A percentile compares a stretch with the other conserved stretches of the same genome.
Conservation (phyloP, 2,113 vertebrate genomes). For the Phalacrocorax aristotelis region DNA sequence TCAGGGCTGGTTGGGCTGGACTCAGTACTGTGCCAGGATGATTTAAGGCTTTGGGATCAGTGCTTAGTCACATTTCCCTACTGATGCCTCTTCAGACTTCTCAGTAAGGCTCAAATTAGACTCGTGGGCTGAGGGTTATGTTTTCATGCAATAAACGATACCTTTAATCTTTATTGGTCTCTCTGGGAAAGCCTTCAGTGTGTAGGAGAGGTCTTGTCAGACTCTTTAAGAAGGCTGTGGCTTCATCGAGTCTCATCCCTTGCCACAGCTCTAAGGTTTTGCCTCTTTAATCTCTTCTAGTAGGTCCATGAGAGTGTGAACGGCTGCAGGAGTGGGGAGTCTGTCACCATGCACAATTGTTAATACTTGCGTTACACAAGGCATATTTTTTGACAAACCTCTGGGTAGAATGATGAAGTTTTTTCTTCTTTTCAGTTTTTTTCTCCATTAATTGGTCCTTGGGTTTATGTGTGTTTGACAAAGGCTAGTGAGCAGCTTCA, state of each 20-base stretch:
- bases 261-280: neutral
- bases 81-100: neutral
- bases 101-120: neutral
- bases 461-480: neutral
- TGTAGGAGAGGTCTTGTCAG: neutral
- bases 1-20: neutral
- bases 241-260: neutral
- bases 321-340: fast-evolving
- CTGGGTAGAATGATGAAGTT: neutral
- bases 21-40: neutral
- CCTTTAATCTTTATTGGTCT: neutral
- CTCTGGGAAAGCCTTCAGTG: neutral
- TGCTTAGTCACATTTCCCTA: neutral
- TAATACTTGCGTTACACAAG: neutral
- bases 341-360: neutral
- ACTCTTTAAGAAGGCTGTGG: neutral
- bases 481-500: neutral
- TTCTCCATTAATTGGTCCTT: neutral
- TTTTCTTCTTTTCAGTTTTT: neutral
- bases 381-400: neutral
- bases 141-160: neutral
- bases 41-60: neutral
- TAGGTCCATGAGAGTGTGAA: neutral
- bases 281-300: neutral
- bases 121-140: neutral